phyloP scores from a whole-genome alignment of 2,797 vertebrate genomes.

The Bovichtus variegatus region DNA sequence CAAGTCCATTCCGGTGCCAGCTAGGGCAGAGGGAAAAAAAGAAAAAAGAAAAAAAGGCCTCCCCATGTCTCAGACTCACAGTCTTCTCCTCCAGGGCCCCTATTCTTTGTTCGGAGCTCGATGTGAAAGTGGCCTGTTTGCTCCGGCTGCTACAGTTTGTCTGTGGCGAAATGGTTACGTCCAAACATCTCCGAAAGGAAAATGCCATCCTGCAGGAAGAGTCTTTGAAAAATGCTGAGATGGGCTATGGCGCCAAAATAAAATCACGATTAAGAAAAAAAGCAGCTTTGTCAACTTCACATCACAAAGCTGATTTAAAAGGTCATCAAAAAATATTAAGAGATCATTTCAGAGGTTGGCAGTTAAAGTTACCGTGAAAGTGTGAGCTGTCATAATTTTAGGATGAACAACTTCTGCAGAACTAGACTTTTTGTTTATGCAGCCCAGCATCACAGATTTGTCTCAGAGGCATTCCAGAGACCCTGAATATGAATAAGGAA shows the following conservation, averaged over 20 bases:
- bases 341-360: no score
- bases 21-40: conserved; percentile 36
- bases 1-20: conserved; percentile 78
- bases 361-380: background rate
- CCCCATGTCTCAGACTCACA: conserved; percentile 55
- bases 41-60: conserved; percentile 34
- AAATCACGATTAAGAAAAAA: background rate
- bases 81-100: conserved; percentile 57
- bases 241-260: background rate
- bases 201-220: conserved; percentile 32
- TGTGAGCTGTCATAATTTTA: background rate
- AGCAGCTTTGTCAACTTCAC: background rate
- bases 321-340: background rate
- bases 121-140: conserved; percentile 62
- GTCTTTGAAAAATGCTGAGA: background rate
- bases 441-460: background rate
- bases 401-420: background rate
- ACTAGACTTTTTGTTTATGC: background rate
- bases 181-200: conserved; percentile 57
- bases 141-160: conserved; percentile 45
- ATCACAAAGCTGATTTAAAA: background rate
- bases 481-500: background rate
- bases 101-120: conserved; percentile 60
- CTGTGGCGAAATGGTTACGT: conserved; percentile 65
- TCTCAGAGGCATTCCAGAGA: background rate